These are phyloP conservation scores for Megalurothrips usitatus DNA, from an alignment of 2,888 invertebrate species.

Conservation along the genomic window DNA sequence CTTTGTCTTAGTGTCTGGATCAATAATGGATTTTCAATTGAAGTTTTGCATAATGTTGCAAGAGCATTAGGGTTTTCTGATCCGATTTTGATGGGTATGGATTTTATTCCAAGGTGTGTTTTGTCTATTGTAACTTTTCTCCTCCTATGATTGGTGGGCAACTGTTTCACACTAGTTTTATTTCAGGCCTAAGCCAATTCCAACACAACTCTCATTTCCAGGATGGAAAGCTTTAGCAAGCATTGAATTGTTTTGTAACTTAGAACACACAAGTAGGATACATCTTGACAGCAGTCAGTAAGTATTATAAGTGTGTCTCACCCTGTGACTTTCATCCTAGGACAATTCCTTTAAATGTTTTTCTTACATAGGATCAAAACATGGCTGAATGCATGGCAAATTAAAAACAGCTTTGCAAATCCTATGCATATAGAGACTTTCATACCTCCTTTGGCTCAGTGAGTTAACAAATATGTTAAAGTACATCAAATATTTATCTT, in stretches of 20 bases:
- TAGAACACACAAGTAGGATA: conserved; percentile 50
- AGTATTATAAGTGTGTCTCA: conserved; percentile 41
- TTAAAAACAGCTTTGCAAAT: conserved; percentile 59
- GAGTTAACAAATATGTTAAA: conserved; percentile 43
- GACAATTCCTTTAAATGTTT: not conserved
- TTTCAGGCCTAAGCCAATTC: conserved; percentile 47
- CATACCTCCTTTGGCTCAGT: conserved; percentile 56
- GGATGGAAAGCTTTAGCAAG: conserved; percentile 49
- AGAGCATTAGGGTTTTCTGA: conserved; percentile 42
- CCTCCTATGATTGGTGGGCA: not conserved
- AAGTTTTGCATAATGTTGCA: conserved; percentile 48
- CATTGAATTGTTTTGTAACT: conserved; percentile 52
- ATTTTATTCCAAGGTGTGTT: conserved; percentile 40
- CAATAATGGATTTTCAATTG: conserved; percentile 48
- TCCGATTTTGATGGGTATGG: conserved; percentile 40
- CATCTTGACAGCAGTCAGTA: conserved; percentile 55
- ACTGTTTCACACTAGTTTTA: conserved; percentile 21
- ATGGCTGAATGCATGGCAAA: conserved; percentile 69
- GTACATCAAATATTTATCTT: no score
- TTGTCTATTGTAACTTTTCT: not conserved
- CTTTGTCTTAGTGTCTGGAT: conserved; percentile 57
- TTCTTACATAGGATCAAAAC: conserved; percentile 53
- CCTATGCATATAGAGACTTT: conserved; percentile 61
- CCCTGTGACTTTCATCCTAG: not conserved
- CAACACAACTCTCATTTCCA: conserved; percentile 47